These are phyloP conservation scores for Acanthosepion esculentum DNA, from an alignment of 2,888 invertebrate genomes.

Conservation along the genomic window DNA sequence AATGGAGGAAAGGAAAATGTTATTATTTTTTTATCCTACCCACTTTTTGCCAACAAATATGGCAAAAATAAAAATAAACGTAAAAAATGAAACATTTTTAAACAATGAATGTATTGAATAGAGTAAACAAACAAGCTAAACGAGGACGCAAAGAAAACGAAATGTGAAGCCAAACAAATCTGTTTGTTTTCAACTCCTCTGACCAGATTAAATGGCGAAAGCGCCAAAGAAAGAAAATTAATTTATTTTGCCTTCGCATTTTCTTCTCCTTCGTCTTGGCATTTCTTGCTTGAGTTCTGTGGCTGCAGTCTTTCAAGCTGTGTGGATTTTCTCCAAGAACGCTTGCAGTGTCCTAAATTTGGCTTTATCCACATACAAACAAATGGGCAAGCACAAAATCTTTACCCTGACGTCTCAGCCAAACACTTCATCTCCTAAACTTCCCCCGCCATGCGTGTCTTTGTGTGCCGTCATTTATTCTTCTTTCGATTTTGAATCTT, in stretches of 20 bases:
- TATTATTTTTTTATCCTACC: background rate
- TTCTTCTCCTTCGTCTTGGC: background rate
- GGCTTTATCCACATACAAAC: background rate
- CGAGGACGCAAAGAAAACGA: background rate
- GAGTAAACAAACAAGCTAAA: background rate
- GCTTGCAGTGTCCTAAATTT: slow-evolving; percentile 20
- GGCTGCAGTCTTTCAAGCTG: background rate
- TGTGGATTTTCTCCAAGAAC: slow-evolving; percentile 23
- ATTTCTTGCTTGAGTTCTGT: background rate
- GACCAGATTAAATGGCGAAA: background rate
- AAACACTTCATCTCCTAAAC: background rate
- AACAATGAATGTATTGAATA: background rate
- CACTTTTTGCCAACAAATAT: too few relatives aligned
- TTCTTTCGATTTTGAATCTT: background rate
- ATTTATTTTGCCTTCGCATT: background rate
- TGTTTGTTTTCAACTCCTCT: background rate
- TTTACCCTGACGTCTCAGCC: background rate
- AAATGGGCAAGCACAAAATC: background rate
- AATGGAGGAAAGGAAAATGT: background rate
- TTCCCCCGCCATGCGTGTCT: background rate
- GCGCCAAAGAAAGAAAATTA: background rate
- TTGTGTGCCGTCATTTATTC: background rate
- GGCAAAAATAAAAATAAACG: background rate
- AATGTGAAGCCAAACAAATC: background rate
- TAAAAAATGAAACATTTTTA: background rate